These are phyloP conservation scores for Drosophila affinis DNA, from an alignment of 2,888 invertebrate species.

Conservation along the genomic window DNA sequence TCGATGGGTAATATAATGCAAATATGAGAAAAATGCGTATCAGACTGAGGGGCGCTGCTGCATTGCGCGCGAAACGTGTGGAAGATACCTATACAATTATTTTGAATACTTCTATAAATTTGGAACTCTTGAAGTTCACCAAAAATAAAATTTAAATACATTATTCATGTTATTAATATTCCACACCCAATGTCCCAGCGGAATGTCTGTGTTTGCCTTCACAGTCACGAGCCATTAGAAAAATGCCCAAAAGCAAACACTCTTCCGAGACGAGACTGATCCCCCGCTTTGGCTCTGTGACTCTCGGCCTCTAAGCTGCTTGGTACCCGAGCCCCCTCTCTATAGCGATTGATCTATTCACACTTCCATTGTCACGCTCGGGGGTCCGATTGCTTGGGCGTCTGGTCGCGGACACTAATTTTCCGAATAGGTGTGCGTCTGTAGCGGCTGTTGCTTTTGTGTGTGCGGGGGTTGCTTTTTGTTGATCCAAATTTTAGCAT, in stretches of 20 bases:
- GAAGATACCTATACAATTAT: no score
- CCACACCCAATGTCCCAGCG: neutral
- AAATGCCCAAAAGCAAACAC: conserved; percentile 21
- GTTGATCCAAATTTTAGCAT: conserved; percentile 36
- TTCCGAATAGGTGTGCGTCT: conserved; percentile 15
- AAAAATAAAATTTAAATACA: neutral
- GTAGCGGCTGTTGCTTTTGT: neutral
- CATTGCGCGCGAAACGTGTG: neutral
- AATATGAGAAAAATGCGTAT: neutral
- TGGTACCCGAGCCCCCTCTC: conserved; percentile 17
- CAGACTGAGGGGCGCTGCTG: neutral
- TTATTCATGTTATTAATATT: neutral
- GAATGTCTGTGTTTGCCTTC: neutral
- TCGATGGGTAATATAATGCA: conserved; percentile 42
- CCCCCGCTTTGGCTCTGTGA: conserved; percentile 5
- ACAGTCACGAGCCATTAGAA: conserved; percentile 3
- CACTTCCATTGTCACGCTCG: conserved; percentile 67
- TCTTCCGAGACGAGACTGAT: conserved; percentile 23
- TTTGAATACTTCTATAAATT: neutral
- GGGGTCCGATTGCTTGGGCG: conserved; percentile 51
- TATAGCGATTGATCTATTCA: conserved; percentile 59
- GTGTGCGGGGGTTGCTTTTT: conserved; percentile 36
- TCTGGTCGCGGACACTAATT: conserved; percentile 43
- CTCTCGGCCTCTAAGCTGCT: conserved; percentile 44
- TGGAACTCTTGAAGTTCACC: neutral